phyloP scores from a whole-genome alignment of 2,888 invertebrate genomes.

The Hypercompe scribonia region DNA sequence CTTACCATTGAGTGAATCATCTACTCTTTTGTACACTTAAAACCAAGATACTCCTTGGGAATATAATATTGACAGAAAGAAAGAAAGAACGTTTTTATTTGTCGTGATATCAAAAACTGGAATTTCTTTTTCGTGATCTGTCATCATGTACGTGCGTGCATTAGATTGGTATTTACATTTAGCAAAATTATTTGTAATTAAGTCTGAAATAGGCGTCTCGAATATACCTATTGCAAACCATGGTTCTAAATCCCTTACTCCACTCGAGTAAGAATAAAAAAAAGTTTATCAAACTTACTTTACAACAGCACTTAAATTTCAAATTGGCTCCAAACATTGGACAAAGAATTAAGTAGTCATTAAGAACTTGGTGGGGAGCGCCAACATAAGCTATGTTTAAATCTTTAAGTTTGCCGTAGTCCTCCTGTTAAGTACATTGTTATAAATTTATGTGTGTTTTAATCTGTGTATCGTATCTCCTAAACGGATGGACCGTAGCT shows the following conservation, averaged over 20 bases:
- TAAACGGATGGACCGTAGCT: not conserved
- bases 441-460: not conserved
- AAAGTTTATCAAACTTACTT: slow-evolving; percentile 54
- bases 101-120: too few relatives aligned
- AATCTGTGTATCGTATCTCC: not conserved
- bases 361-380: slow-evolving; percentile 72
- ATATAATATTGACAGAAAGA: too few relatives aligned
- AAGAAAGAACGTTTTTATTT: too few relatives aligned
- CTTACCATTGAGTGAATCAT: too few relatives aligned
- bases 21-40: too few relatives aligned
- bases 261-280: not conserved
- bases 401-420: slow-evolving; percentile 61
- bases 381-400: slow-evolving; percentile 72
- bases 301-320: slow-evolving; percentile 73
- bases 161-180: too few relatives aligned
- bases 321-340: slow-evolving; percentile 79
- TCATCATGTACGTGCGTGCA: too few relatives aligned
- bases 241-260: too few relatives aligned
- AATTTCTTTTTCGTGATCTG: too few relatives aligned
- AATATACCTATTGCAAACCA: too few relatives aligned
- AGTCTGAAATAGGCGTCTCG: too few relatives aligned
- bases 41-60: too few relatives aligned
- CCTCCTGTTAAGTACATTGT: slow-evolving; percentile 64
- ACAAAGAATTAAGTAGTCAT: slow-evolving; percentile 76
- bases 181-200: not conserved